phyloP scores from a whole-genome alignment of 2,113 vertebrate species.

The Camarhynchus parvulus region DNA sequence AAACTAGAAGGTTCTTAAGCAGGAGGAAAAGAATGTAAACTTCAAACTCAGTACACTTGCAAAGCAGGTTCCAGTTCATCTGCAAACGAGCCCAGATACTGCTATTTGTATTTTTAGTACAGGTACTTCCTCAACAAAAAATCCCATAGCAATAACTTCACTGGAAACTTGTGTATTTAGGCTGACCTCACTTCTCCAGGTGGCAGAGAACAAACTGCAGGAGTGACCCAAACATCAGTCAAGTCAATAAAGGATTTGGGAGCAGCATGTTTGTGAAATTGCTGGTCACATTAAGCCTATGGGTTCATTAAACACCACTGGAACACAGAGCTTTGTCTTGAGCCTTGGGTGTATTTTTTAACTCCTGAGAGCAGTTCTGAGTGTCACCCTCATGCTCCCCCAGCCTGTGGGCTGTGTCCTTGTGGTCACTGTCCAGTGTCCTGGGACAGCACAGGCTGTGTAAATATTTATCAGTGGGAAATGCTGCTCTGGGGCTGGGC shows the following conservation, averaged over 20 bases:
- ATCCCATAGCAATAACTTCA: not conserved
- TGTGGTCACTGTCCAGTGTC: fast-evolving
- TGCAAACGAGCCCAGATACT: not conserved
- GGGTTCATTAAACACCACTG: not conserved
- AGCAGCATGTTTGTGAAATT: not conserved
- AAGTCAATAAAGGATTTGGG: constrained; percentile 6
- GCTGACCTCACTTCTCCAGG: not conserved
- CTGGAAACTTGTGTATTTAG: not conserved
- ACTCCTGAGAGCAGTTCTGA: not conserved
- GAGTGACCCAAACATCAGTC: not conserved
- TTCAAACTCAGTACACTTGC: not conserved
- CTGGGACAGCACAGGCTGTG: not conserved
- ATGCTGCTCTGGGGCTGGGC: not conserved
- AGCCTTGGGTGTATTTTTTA: not conserved
- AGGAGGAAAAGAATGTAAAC: not conserved
- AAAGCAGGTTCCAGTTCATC: not conserved
- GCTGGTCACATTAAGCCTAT: not conserved
- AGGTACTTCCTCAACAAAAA: not conserved
- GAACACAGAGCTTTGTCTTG: not conserved
- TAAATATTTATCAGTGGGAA: not conserved
- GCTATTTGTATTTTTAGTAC: not conserved
- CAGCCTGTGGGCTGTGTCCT: not conserved
- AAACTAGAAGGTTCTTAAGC: not conserved
- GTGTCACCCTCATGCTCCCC: not conserved
- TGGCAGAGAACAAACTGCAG: not conserved